Evolutionary conservation across 2,797 vertebrate species (phyloP).

Genomic region (Acestrorhynchus altus): DNA sequence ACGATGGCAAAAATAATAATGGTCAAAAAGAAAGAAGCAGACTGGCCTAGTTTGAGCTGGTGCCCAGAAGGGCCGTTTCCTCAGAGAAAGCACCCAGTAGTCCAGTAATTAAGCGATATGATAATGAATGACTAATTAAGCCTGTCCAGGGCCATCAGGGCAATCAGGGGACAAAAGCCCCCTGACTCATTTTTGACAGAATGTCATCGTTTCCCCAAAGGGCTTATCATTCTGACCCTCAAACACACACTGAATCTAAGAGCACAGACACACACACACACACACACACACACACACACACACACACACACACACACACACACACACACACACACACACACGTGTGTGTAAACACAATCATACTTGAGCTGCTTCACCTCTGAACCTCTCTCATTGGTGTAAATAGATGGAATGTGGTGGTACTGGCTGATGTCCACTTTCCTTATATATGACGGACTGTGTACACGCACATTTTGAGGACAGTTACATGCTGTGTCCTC

Average conservation of each 20-base stretch:
- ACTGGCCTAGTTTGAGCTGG: constrained; percentile 68
- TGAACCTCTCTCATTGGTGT: no score
- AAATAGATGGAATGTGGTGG: no score
- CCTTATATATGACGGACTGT: no score
- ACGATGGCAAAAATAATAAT: constrained; percentile 56
- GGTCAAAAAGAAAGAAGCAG: constrained; percentile 57
- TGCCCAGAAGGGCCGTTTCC: constrained; percentile 83
- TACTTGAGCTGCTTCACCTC: no score
- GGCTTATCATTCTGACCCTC: constrained; percentile 78
- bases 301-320: no score
- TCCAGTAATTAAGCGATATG: constrained; percentile 81
- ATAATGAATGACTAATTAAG: constrained; percentile 83
- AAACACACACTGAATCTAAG: constrained; percentile 74
- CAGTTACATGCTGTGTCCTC: no score
- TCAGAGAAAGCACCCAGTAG: constrained; percentile 79
- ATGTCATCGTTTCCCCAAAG: constrained; percentile 79
- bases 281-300: background rate
- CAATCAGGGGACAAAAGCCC: constrained; percentile 59
- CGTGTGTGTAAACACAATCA: no score
- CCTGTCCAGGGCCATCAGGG: constrained; percentile 61
- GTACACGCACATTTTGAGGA: no score
- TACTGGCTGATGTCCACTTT: no score
- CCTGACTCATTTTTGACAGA: constrained; percentile 82
- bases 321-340: no score
- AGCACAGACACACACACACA: background rate